Evolutionary conservation across 2,888 invertebrate species (phyloP).

Genomic region (Coelogynopora nodosa): DNA sequence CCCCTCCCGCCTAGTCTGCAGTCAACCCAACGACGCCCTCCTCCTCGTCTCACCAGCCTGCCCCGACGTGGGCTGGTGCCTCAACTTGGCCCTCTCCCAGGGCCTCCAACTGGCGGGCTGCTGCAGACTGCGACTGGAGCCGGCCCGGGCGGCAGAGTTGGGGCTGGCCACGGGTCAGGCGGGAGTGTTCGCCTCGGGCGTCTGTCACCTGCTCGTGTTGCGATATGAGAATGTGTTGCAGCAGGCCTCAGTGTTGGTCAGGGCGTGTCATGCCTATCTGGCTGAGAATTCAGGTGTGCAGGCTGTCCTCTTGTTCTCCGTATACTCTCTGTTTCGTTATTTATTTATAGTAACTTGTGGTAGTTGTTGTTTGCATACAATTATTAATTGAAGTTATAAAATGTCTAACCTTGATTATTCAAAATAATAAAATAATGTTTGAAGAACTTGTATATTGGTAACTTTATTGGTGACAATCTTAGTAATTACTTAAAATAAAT

Average conservation of each 20-base stretch:
- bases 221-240: slow-evolving; percentile 27
- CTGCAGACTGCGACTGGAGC: not conserved
- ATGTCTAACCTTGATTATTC: too few relatives aligned
- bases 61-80: not conserved
- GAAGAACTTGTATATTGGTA: too few relatives aligned
- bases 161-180: not conserved
- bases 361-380: too few relatives aligned
- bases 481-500: too few relatives aligned
- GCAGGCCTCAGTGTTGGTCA: not conserved
- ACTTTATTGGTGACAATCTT: too few relatives aligned
- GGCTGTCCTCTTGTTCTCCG: too few relatives aligned
- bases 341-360: too few relatives aligned
- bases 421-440: too few relatives aligned
- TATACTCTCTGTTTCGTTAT: too few relatives aligned
- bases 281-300: not conserved
- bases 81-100: not conserved
- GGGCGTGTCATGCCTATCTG: not conserved
- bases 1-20: not conserved
- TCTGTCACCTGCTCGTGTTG: not conserved
- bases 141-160: not conserved
- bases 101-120: slow-evolving; percentile 4
- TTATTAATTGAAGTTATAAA: too few relatives aligned
- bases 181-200: not conserved
- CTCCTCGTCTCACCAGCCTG: slow-evolving; percentile 14
- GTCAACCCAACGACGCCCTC: not conserved